Evolutionary conservation across 2,113 vertebrate genomes (phyloP).

Genomic region (Cololabis saira): DNA sequence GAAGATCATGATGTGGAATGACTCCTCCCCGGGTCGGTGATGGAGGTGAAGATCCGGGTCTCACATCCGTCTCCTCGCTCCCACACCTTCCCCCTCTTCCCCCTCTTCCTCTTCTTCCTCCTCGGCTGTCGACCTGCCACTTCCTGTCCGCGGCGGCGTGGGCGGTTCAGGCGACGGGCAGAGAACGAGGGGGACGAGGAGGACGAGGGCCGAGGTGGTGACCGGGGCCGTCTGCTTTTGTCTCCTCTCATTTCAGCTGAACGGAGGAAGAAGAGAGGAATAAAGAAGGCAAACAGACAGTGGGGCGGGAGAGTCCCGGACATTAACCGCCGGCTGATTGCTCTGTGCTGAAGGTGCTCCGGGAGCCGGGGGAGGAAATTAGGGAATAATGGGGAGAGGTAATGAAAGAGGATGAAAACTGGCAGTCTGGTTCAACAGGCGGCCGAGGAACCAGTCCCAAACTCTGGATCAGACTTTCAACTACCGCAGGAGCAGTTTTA

Average conservation of each 20-base stretch:
- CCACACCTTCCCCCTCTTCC: no score
- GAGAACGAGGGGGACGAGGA: constrained; percentile 1
- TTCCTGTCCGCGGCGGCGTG: background rate
- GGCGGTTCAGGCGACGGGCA: background rate
- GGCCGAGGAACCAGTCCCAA: constrained; percentile 33
- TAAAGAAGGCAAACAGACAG: constrained; percentile 28
- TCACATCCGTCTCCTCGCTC: background rate
- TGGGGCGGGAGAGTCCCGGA: constrained; percentile 54
- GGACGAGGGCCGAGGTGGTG: constrained; percentile 28
- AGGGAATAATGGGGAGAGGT: constrained; percentile 79
- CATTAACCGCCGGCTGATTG: constrained; percentile 79
- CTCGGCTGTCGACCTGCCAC: background rate
- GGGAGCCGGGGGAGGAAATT: constrained; percentile 77
- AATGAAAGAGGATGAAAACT: constrained; percentile 82
- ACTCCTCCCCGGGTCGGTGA: no score
- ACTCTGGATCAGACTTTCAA: constrained; percentile 29
- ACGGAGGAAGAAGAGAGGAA: constrained; percentile 19
- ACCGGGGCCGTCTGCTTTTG: constrained; percentile 49
- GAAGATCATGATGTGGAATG: no score
- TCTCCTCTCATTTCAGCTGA: constrained; percentile 66
- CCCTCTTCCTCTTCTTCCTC: no score
- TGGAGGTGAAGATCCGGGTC: no score
- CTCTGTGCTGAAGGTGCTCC: constrained; percentile 73
- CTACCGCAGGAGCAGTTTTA: constrained; percentile 5
- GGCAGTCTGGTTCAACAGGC: constrained; percentile 69